Evolutionary conservation across 2,888 invertebrate genomes (phyloP).

Genomic region (Zhuqinia jingwanae): DNA sequence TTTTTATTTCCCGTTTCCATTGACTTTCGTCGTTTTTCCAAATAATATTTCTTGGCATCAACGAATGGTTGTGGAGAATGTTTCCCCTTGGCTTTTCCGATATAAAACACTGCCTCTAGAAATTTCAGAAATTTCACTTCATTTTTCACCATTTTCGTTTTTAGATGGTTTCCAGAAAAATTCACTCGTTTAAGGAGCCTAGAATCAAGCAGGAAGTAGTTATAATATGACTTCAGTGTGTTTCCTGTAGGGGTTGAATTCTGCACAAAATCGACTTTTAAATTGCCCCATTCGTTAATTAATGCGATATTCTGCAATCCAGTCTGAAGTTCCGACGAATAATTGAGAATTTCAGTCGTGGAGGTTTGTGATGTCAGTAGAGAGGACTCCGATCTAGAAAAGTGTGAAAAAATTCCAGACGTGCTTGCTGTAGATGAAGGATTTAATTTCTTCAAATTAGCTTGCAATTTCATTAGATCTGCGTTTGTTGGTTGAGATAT

Average conservation of each 20-base stretch:
- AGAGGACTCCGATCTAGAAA: slow-evolving; percentile 26
- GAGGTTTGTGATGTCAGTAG: slow-evolving; percentile 30
- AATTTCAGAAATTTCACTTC: slow-evolving; percentile 88
- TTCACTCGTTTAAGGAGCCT: slow-evolving; percentile 82
- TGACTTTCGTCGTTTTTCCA: slow-evolving; percentile 63
- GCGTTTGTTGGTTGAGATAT: slow-evolving; percentile 58
- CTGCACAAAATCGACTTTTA: slow-evolving; percentile 73
- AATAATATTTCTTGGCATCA: slow-evolving; percentile 74
- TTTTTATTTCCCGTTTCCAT: slow-evolving; percentile 83
- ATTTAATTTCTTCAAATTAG: slow-evolving; percentile 50
- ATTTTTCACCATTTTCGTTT: slow-evolving; percentile 75
- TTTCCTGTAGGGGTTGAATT: slow-evolving; percentile 83
- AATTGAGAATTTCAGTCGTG: slow-evolving; percentile 42
- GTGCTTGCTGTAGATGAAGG: slow-evolving; percentile 69
- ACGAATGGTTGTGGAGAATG: slow-evolving; percentile 93
- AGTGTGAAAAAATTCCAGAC: slow-evolving; percentile 61
- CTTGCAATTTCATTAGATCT: slow-evolving; percentile 66
- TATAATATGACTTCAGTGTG: slow-evolving; percentile 91
- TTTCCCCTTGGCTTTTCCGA: slow-evolving; percentile 95
- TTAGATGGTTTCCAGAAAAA: slow-evolving; percentile 77
- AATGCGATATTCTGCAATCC: slow-evolving; percentile 65
- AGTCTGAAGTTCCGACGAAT: slow-evolving; percentile 68
- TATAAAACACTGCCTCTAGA: slow-evolving; percentile 93
- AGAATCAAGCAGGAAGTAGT: slow-evolving; percentile 94
- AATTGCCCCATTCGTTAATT: slow-evolving; percentile 71